phyloP scores from a whole-genome alignment of 2,797 vertebrate genomes.

The Bradypodion ventrale region DNA sequence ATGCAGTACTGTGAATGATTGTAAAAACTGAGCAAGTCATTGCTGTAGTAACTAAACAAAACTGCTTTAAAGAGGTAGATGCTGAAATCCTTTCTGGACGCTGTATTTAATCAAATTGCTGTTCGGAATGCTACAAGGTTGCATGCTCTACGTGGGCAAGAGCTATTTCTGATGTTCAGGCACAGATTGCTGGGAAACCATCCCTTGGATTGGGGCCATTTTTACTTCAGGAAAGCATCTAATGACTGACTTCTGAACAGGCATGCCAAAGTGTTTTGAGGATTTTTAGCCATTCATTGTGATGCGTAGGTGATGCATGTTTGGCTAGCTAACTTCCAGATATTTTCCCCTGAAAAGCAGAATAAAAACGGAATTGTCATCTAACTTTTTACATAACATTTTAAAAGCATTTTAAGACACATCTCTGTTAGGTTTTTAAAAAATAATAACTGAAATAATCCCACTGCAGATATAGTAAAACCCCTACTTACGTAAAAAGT shows the following conservation, averaged over 20 bases:
- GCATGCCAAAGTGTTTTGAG: slow-evolving; percentile 26
- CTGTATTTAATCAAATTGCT: background rate
- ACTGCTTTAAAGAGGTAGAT: slow-evolving; percentile 13
- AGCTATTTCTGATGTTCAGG: background rate
- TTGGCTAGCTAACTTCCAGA: slow-evolving; percentile 14
- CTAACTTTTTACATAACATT: background rate
- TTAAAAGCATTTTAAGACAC: slow-evolving; percentile 17
- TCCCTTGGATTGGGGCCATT: background rate
- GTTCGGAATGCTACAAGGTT: background rate
- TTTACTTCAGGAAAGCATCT: background rate
- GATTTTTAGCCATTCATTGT: slow-evolving; percentile 9
- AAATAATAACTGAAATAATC: background rate
- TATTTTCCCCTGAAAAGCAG: background rate
- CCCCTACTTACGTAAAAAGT: too few species aligned
- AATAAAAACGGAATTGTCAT: background rate
- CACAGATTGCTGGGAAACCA: background rate
- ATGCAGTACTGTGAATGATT: slow-evolving; percentile 42
- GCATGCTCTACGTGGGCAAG: background rate
- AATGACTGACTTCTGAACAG: background rate
- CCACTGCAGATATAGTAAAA: too few species aligned
- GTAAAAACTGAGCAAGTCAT: slow-evolving; percentile 21
- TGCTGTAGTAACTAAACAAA: slow-evolving; percentile 32
- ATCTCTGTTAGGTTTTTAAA: background rate
- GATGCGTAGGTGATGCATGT: slow-evolving; percentile 10
- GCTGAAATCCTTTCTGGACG: slow-evolving; percentile 26